Evolutionary conservation across 2,888 invertebrate genomes (phyloP).

Genomic region (Pheosia tremula): DNA sequence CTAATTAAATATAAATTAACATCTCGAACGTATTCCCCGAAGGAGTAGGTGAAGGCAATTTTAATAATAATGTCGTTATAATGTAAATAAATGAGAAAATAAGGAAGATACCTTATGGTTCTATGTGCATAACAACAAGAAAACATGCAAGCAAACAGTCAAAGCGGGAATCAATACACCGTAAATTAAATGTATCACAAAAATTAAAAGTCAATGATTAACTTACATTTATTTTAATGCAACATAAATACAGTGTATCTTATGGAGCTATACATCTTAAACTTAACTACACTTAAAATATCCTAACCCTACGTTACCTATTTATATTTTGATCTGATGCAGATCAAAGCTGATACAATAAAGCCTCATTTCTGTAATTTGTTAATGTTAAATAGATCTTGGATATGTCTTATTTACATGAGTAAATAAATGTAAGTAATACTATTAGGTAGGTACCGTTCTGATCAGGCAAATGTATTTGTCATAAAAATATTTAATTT

Average conservation of each 20-base stretch:
- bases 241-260: conserved; percentile 38
- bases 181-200: background rate
- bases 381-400: conserved; percentile 24
- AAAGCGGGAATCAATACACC: conserved; percentile 3
- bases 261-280: conserved; percentile 19
- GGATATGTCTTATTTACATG: conserved; percentile 12
- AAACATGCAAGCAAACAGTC: conserved; percentile 18
- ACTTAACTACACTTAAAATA: conserved; percentile 9
- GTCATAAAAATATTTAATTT: background rate
- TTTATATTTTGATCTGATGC: conserved; percentile 72
- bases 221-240: conserved; percentile 44
- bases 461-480: background rate
- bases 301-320: conserved; percentile 1
- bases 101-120: conserved; percentile 19
- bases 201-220: conserved; percentile 28
- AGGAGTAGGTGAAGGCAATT: too few relatives aligned
- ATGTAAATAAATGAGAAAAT: background rate
- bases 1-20: too few relatives aligned
- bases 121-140: conserved; percentile 14
- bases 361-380: conserved; percentile 64
- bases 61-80: too few relatives aligned
- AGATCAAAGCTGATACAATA: conserved; percentile 64
- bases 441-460: conserved; percentile 5
- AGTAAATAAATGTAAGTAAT: conserved; percentile 1
- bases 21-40: too few relatives aligned